Evolutionary conservation across 2,113 vertebrate genomes (phyloP).

Genomic region (Esox niger): DNA sequence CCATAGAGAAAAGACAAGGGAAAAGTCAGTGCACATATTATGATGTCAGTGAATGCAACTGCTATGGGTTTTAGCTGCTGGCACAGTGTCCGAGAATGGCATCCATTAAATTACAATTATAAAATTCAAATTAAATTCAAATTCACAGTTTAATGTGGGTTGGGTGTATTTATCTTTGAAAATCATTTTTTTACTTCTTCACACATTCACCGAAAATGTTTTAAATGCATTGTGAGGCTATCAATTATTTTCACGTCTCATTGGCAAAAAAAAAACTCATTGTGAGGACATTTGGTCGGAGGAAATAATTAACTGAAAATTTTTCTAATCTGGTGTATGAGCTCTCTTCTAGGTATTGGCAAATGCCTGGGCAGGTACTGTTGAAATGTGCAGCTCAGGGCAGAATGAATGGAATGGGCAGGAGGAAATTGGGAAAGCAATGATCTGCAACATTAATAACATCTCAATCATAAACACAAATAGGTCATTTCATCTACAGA

Average conservation of each 20-base stretch:
- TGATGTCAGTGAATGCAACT: slow-evolving; percentile 24
- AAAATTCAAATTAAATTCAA: slow-evolving; percentile 12
- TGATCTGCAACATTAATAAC: slow-evolving; percentile 80
- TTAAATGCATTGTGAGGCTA: background rate
- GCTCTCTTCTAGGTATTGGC: background rate
- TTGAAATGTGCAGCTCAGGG: slow-evolving; percentile 74
- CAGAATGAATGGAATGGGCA: slow-evolving; percentile 63
- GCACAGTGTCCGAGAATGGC: slow-evolving; percentile 32
- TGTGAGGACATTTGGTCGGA: slow-evolving; percentile 11
- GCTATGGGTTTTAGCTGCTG: slow-evolving; percentile 37
- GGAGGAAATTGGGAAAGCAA: slow-evolving; percentile 75
- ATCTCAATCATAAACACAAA: slow-evolving; percentile 83
- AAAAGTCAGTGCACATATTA: slow-evolving; percentile 61
- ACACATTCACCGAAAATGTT: background rate
- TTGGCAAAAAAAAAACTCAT: background rate
- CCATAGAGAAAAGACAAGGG: slow-evolving; percentile 44
- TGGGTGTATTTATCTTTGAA: background rate
- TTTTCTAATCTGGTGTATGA: background rate
- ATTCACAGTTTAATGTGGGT: slow-evolving; percentile 1
- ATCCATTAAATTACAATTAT: slow-evolving; percentile 50
- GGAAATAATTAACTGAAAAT: slow-evolving; percentile 17
- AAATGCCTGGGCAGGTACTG: background rate
- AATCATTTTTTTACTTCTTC: too few relatives aligned
- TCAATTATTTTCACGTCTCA: slow-evolving; percentile 32
- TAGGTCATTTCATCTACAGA: slow-evolving; percentile 69